Evolutionary conservation across 2,797 vertebrate genomes (phyloP).

Genomic region (Coluber constrictor): DNA sequence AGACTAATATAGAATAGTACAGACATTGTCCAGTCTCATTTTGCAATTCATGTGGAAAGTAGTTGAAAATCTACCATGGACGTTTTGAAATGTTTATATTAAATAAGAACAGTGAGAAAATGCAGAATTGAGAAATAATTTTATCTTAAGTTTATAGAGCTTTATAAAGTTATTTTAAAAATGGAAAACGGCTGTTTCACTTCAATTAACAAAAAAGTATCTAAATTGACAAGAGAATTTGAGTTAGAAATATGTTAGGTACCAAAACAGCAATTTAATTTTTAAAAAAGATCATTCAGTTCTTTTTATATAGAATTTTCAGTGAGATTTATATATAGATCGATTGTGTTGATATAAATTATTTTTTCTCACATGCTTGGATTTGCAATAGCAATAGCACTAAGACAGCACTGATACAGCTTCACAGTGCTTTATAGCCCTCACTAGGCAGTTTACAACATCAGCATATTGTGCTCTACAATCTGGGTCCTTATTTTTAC

Average conservation of each 20-base stretch:
- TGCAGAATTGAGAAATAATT: not conserved
- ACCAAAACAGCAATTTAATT: not conserved
- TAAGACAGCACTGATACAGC: no score
- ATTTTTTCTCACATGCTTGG: not conserved
- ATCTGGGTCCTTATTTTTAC: no score
- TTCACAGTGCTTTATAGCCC: no score
- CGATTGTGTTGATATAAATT: not conserved
- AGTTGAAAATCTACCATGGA: not conserved
- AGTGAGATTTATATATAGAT: not conserved
- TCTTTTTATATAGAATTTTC: not conserved
- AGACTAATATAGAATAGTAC: not conserved
- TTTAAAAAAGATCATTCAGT: not conserved
- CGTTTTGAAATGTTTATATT: not conserved
- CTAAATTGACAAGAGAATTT: not conserved
- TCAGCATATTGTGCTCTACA: no score
- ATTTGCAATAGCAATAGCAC: not conserved
- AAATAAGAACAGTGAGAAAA: not conserved
- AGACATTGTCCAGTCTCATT: not conserved
- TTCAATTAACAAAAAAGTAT: not conserved
- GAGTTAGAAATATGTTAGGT: not conserved
- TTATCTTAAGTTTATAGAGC: not conserved
- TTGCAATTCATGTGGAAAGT: not conserved
- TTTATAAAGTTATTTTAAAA: not conserved
- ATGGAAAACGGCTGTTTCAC: not conserved
- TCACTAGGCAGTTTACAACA: no score